These are phyloP conservation scores for Miltochrista miniata DNA, from an alignment of 2,888 invertebrate species.

Conservation along the genomic window DNA sequence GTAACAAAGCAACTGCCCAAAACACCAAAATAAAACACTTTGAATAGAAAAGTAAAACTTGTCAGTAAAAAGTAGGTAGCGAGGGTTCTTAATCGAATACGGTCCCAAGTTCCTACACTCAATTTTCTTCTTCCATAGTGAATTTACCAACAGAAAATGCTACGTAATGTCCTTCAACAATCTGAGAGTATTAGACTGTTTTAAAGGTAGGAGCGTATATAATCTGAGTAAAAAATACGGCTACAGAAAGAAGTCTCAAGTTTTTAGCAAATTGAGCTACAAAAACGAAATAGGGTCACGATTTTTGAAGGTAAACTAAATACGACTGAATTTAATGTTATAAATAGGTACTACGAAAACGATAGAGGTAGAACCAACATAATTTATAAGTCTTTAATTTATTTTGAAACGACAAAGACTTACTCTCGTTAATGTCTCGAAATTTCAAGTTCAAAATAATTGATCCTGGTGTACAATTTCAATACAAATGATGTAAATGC, in stretches of 20 bases:
- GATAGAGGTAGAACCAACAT: too few relatives aligned
- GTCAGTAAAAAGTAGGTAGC: constrained; percentile 1
- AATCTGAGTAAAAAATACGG: constrained; percentile 20
- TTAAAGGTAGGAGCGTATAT: constrained; percentile 9
- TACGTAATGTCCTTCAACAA: constrained; percentile 12
- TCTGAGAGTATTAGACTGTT: constrained; percentile 21
- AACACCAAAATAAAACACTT: not conserved
- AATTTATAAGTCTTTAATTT: too few relatives aligned
- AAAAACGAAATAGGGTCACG: constrained; percentile 17
- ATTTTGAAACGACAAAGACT: too few relatives aligned
- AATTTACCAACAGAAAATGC: constrained; percentile 11
- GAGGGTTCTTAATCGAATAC: constrained; percentile 1
- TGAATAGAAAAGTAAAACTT: not conserved
- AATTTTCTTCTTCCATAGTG: constrained; percentile 11
- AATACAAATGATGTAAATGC: too few relatives aligned
- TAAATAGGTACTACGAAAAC: too few relatives aligned
- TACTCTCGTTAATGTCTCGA: too few relatives aligned
- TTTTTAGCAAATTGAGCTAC: constrained; percentile 17
- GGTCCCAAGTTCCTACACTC: constrained; percentile 5
- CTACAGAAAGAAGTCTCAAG: constrained; percentile 8
- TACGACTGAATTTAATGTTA: not conserved
- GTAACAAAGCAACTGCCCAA: too few relatives aligned
- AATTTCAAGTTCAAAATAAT: too few relatives aligned
- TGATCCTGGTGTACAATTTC: too few relatives aligned
- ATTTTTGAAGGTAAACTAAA: constrained; percentile 13